A percentile compares a stretch with the other conserved stretches of the same genome.
Evolutionary conservation across 2,888 invertebrate genomes (phyloP).

Genomic region (Dryobota labecula): DNA sequence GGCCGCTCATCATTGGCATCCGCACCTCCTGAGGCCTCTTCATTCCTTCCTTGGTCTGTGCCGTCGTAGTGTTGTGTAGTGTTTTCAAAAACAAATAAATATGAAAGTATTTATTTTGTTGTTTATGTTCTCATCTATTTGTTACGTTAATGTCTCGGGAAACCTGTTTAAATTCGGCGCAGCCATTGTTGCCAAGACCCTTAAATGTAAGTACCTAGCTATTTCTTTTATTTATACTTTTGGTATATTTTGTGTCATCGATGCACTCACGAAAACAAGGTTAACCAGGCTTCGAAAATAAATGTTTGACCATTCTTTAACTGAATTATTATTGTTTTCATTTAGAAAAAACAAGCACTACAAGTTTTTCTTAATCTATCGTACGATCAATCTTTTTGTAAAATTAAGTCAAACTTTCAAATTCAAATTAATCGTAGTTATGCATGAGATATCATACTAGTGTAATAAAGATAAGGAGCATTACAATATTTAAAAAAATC

Average conservation of each 20-base stretch:
- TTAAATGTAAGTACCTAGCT: slow-evolving; percentile 30
- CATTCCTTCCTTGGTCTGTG: not conserved
- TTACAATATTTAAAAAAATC: no score
- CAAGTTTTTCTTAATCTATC: no score
- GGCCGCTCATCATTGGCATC: not conserved
- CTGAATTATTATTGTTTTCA: not conserved
- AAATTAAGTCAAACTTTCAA: no score
- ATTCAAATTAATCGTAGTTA: no score
- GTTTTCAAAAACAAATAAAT: slow-evolving; percentile 1
- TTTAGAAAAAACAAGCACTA: not conserved
- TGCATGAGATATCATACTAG: no score
- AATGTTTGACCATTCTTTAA: not conserved
- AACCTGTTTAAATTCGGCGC: not conserved
- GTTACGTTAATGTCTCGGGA: not conserved
- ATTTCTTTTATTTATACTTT: not conserved
- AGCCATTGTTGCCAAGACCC: not conserved
- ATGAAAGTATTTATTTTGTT: slow-evolving; percentile 14
- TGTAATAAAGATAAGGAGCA: no score
- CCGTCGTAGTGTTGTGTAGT: not conserved
- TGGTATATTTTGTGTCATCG: not conserved
- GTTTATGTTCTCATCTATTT: not conserved
- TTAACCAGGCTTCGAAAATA: not conserved
- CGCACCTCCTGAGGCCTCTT: not conserved
- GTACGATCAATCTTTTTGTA: no score
- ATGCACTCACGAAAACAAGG: not conserved